Evolutionary conservation across 2,888 invertebrate genomes (phyloP), one percentile per base, ranked within the genome.

Genomic region (Chrysodeixis includens): DNA sequence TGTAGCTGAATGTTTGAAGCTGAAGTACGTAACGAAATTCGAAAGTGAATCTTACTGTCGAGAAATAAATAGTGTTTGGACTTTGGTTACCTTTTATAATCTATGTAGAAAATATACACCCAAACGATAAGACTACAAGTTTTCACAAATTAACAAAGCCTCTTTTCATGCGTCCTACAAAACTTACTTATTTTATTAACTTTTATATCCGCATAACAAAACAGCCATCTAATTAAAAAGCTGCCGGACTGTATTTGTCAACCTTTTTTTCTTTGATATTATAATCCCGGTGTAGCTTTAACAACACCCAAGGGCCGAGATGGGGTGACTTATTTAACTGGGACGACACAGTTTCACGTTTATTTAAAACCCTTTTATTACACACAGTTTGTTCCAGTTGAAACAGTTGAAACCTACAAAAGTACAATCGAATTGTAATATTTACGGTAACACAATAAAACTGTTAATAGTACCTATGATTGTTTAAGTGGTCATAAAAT

Each of bases 211-310:
- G 4, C 10, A 20, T 18, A 10, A 49, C 18, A 20, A 49, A 20
- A 49, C 20, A 49, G 46, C 18, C 46, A 49, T 49, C 46, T 49
- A 49, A 49, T 49, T 49, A 49, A 49, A 49, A 49, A 49, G 46
- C 46, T 18, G 20, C 18, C 46, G 20, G 46, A 20, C 46, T 20
- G 46, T 18, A 4, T 20, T 10, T 20, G 18, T 49, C 10, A 49
- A 49, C 46, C 46, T 49, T 49, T 49, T 35, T 49, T 20, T 49
- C 46, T 49, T 49, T 49, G 46, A 20, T 20, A 49, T 46, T 49
- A 10, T 49, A 49, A 49, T 20, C 18, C 46, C 46, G 46, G 18
- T 49, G 46, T 49, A 20, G 46, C 46, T 20, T 49, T 49, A 16
- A 49, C 46, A 49, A 49, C 46, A 20, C 46, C 18, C 46, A 49